A percentile compares a stretch with the other conserved stretches of the same genome.
phyloP scores from a whole-genome alignment of 2,888 invertebrate genomes.

The Aelia acuminata region DNA sequence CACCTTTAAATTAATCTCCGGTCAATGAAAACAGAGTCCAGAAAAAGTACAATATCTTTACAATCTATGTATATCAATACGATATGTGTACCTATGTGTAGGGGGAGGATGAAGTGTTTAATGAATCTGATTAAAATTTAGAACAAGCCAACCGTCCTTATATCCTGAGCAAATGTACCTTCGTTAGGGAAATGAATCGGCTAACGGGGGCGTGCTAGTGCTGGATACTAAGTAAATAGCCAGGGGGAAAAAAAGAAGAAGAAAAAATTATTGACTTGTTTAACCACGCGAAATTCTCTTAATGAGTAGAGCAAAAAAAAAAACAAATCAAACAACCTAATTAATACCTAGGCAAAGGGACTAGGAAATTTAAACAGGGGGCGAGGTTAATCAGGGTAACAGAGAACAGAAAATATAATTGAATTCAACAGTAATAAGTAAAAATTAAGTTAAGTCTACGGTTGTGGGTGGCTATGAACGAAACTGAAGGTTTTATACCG shows the following conservation, averaged over 20 bases:
- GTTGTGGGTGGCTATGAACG: too few species aligned
- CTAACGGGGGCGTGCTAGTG: neutral
- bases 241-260: neutral
- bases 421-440: too few species aligned
- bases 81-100: too few species aligned
- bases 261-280: neutral
- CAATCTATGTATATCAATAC: too few species aligned
- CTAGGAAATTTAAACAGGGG: neutral
- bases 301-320: neutral
- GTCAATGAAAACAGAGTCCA: too few species aligned
- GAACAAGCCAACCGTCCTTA: neutral
- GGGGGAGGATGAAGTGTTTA: neutral
- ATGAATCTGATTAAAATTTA: neutral
- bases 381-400: neutral
- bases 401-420: too few species aligned
- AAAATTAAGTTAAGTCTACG: too few species aligned
- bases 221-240: constrained; percentile 6
- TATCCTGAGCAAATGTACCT: neutral
- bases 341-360: neutral
- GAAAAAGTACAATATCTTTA: too few species aligned
- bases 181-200: constrained; percentile 9
- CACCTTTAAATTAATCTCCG: too few species aligned
- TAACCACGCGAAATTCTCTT: neutral
- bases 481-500: too few species aligned
- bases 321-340: neutral